Evolutionary conservation across 2,113 vertebrate species (phyloP).

Genomic region (Brachyhypopomus gauderio): DNA sequence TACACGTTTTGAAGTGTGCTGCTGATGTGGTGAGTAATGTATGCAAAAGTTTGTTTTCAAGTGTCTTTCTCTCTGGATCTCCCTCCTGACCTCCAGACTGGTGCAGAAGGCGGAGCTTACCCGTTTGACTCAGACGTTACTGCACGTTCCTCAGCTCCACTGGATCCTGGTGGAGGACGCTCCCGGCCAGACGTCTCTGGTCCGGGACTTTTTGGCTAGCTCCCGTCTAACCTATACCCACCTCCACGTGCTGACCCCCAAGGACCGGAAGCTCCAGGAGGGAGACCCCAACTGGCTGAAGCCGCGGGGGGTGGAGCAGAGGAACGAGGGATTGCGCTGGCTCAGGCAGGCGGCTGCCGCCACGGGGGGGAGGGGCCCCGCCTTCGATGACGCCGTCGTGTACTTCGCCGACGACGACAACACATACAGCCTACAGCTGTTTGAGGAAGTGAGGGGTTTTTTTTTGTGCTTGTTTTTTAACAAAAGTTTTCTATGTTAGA

Average conservation of each 20-base stretch:
- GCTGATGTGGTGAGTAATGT: not conserved
- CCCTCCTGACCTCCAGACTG: conserved; percentile 60
- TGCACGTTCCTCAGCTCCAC: conserved; percentile 78
- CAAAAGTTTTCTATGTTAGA: not conserved
- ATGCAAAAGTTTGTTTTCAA: not conserved
- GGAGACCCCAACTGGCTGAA: conserved; percentile 83
- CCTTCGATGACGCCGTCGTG: conserved; percentile 73
- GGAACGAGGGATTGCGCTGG: conserved; percentile 80
- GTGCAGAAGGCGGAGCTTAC: conserved; percentile 83
- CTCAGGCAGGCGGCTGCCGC: conserved; percentile 69
- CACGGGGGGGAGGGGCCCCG: conserved; percentile 58
- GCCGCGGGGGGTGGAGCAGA: conserved; percentile 80
- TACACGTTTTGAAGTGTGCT: not conserved
- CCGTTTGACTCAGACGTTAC: conserved; percentile 78
- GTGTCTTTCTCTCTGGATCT: not conserved
- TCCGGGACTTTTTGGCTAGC: conserved; percentile 69
- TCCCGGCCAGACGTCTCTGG: conserved; percentile 67
- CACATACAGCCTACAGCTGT: conserved; percentile 80
- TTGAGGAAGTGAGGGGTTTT: conserved; percentile 73
- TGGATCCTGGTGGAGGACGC: conserved; percentile 84
- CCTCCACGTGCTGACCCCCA: conserved; percentile 73
- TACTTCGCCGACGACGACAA: conserved; percentile 85
- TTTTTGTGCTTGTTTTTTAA: too few species aligned
- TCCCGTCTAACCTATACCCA: conserved; percentile 78
- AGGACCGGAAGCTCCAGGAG: conserved; percentile 76